Percentiles rank a stretch among this genome's conserved stretches.
Evolutionary conservation across 92 coral and sea anemone species (phyloP).

Genomic region (Umimayanthus kanabou): DNA sequence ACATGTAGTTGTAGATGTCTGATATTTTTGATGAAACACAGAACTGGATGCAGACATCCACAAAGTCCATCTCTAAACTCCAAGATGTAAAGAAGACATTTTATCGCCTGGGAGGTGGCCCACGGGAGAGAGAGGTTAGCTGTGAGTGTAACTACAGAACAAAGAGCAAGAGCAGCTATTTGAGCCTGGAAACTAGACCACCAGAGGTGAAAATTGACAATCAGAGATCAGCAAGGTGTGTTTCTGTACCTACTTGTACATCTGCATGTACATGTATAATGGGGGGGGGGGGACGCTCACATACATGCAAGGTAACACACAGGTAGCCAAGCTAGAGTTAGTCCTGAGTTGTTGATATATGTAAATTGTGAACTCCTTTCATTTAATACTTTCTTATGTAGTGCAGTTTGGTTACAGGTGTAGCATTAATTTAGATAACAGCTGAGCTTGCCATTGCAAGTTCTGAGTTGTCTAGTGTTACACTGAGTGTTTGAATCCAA

Average conservation of each 20-base stretch:
- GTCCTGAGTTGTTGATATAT: too few species aligned
- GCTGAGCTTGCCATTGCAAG: too few species aligned
- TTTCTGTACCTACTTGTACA: background rate
- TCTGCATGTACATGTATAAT: background rate
- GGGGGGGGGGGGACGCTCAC: too few species aligned
- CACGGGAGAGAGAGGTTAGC: constrained; percentile 75
- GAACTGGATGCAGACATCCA: constrained; percentile 77
- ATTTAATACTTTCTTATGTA: too few species aligned
- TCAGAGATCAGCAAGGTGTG: constrained; percentile 70
- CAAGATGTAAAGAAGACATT: constrained; percentile 75
- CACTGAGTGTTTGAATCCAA: too few species aligned
- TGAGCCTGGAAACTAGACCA: constrained; percentile 65
- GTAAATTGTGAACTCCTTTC: too few species aligned
- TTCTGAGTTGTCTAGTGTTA: too few species aligned
- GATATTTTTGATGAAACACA: background rate
- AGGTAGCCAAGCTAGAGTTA: too few species aligned
- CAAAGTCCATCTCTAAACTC: constrained; percentile 76
- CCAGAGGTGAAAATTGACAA: constrained; percentile 68
- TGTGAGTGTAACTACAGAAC: constrained; percentile 80
- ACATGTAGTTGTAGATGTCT: background rate
- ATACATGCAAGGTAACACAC: too few species aligned
- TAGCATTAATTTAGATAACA: too few species aligned
- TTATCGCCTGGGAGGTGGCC: constrained; percentile 80
- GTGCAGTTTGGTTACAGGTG: too few species aligned
- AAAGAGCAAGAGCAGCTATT: constrained; percentile 62